These are phyloP conservation scores for Scaptomyza graminum DNA, from an alignment of 1,140 invertebrate species.

Conservation along the genomic window DNA sequence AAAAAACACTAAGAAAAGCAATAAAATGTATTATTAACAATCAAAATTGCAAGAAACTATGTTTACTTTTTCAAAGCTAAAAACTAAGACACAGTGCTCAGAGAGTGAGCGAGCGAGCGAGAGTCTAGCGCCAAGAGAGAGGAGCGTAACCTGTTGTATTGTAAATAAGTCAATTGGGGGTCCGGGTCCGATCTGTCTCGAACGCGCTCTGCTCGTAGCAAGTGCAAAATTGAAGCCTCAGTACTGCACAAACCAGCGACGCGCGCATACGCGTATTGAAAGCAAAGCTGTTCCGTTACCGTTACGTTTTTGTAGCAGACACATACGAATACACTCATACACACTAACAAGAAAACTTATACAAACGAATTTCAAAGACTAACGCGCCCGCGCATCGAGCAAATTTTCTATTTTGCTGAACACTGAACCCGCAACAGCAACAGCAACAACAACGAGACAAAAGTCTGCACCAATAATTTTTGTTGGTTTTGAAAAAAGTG, in stretches of 20 bases:
- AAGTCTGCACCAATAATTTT: constrained; percentile 50
- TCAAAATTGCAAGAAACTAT: not conserved
- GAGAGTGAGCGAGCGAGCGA: not conserved
- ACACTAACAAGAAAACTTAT: constrained; percentile 37
- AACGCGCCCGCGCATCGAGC: constrained; percentile 52
- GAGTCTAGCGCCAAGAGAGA: constrained; percentile 5
- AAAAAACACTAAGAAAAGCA: not conserved
- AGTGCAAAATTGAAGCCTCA: constrained; percentile 63
- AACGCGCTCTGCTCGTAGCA: constrained; percentile 51
- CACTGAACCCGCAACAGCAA: constrained; percentile 41
- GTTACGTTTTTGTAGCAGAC: constrained; percentile 49
- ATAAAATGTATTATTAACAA: not conserved
- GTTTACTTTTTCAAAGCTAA: not conserved
- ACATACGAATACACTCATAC: constrained; percentile 42
- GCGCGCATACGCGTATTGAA: constrained; percentile 47
- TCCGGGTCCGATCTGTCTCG: constrained; percentile 36
- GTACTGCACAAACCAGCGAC: constrained; percentile 64
- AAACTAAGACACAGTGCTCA: constrained; percentile 15
- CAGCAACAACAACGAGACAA: constrained; percentile 34
- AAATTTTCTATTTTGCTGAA: constrained; percentile 53
- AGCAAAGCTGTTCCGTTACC: constrained; percentile 52
- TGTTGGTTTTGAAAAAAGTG: constrained; percentile 78
- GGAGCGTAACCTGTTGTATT: constrained; percentile 21
- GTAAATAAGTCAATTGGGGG: constrained; percentile 25
- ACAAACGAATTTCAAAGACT: constrained; percentile 57